Conservation (phyloP, 2,888 invertebrate species). For the Platynereis dumerilii region DNA sequence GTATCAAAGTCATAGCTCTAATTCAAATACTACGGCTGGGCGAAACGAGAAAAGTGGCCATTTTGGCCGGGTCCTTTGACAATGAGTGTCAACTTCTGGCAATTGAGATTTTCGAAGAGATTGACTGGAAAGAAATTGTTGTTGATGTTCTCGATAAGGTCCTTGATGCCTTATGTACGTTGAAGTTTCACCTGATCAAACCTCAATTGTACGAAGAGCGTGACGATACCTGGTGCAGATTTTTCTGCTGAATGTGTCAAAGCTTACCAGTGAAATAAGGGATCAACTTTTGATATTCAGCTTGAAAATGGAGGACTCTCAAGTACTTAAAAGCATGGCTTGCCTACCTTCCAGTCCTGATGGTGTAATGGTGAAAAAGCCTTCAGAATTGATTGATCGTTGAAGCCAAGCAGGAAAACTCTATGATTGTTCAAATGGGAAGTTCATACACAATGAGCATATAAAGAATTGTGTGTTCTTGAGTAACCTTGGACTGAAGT, state of each 20-base stretch:
- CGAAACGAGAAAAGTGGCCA: no score
- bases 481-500: conserved; percentile 40
- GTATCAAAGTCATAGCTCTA: no score
- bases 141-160: no score
- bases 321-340: conserved; percentile 38
- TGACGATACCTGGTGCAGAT: conserved; percentile 37
- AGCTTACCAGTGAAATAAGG: conserved; percentile 23
- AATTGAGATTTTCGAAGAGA: conserved; percentile 23
- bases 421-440: conserved; percentile 38
- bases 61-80: neutral
- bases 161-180: no score
- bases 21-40: no score
- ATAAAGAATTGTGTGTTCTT: conserved; percentile 21
- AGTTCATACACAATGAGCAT: conserved; percentile 39
- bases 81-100: neutral
- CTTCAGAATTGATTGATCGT: conserved; percentile 43
- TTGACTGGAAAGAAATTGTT: neutral
- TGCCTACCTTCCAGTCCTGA: conserved; percentile 43
- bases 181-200: no score
- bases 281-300: conserved; percentile 36
- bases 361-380: conserved; percentile 33
- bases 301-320: conserved; percentile 38
- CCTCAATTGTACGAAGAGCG: no score
- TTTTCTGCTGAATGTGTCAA: conserved; percentile 39
- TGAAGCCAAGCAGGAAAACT: conserved; percentile 32